Percentiles rank a stretch among this genome's conserved stretches.
These are phyloP conservation scores for Campoletis raptor DNA, from an alignment of 2,888 invertebrate genomes.

Conservation along the genomic window DNA sequence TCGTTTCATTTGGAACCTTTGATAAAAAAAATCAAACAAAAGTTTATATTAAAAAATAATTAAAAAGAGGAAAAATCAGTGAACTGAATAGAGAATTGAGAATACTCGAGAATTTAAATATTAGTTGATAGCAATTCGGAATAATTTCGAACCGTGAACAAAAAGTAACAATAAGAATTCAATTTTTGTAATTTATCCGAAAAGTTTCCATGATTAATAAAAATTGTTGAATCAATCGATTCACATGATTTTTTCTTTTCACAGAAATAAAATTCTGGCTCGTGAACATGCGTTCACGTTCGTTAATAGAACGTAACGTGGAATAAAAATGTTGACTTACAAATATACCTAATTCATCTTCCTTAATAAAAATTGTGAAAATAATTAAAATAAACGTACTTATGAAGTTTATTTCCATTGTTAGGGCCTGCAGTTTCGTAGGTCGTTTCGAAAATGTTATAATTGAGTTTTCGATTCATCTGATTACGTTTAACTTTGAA, in stretches of 20 bases:
- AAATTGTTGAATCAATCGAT: not conserved
- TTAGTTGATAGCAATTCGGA: not conserved
- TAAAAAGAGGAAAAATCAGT: not conserved
- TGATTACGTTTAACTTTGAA: not conserved
- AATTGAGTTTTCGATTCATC: not conserved
- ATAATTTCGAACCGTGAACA: not conserved
- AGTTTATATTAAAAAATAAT: not conserved
- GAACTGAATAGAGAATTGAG: not conserved
- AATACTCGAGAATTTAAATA: not conserved
- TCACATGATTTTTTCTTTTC: not conserved
- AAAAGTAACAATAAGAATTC: not conserved
- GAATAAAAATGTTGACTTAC: not conserved
- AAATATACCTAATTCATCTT: not conserved
- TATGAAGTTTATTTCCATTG: conserved; percentile 32
- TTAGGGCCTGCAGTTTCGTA: not conserved
- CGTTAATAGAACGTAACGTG: too few relatives aligned
- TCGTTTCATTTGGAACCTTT: conserved; percentile 73
- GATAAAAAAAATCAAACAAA: conserved; percentile 26
- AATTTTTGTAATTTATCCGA: not conserved
- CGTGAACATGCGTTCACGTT: too few relatives aligned
- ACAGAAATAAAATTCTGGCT: not conserved
- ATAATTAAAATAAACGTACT: conserved; percentile 26
- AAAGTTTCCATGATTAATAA: not conserved
- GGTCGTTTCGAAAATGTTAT: not conserved
- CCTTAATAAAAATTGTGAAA: not conserved